Conservation (phyloP, 2,797 vertebrate species). For the Borostomias antarcticus region DNA sequence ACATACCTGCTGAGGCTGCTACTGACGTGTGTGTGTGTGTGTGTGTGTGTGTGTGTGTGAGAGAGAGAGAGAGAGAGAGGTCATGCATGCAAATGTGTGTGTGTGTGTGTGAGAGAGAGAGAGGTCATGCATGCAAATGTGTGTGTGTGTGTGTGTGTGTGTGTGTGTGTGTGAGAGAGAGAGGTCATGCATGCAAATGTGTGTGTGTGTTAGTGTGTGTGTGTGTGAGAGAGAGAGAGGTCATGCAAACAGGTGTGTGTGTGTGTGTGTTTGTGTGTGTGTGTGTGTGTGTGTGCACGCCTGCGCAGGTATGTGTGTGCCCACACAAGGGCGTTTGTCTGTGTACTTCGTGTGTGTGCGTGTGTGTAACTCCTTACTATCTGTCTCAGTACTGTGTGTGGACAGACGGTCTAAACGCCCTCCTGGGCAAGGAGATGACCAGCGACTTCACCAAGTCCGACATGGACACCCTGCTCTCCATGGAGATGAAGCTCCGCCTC, state of each 20-base stretch:
- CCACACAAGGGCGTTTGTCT: too few relatives aligned
- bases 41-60: background rate
- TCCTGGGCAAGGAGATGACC: slow-evolving; percentile 98
- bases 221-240: too few relatives aligned
- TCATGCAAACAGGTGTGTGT: too few relatives aligned
- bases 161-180: background rate
- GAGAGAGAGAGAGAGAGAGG: too few relatives aligned
- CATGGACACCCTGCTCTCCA: slow-evolving; percentile 96
- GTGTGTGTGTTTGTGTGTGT: background rate
- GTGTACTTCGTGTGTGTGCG: background rate
- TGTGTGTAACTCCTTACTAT: background rate
- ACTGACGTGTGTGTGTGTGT: too few relatives aligned
- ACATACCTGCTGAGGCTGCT: too few relatives aligned
- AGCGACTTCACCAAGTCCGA: slow-evolving; percentile 95
- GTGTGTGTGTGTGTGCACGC: background rate
- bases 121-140: too few relatives aligned
- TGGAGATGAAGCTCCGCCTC: slow-evolving; percentile 99
- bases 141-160: background rate
- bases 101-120: too few relatives aligned
- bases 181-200: too few relatives aligned
- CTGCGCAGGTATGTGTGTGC: too few relatives aligned
- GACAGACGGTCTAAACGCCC: slow-evolving; percentile 96
- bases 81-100: too few relatives aligned
- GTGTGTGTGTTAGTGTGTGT: too few relatives aligned
- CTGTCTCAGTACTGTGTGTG: slow-evolving; percentile 92